phyloP scores from a whole-genome alignment of 2,797 vertebrate genomes.

The Acanthurus tractus region DNA sequence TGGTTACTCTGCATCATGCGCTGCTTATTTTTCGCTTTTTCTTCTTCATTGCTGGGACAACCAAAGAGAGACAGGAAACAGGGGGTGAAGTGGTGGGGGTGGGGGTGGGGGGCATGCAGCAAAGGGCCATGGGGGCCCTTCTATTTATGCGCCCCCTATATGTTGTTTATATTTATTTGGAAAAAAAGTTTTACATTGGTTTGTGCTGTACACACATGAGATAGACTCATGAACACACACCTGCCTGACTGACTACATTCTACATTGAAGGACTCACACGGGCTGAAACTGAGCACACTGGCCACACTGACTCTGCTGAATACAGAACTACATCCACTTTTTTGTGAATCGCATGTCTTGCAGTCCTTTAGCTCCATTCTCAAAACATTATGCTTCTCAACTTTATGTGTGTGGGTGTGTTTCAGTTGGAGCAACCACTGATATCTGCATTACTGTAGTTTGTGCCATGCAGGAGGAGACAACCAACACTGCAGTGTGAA shows the following conservation, averaged over 20 bases:
- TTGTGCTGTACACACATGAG: not conserved
- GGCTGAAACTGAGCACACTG: not conserved
- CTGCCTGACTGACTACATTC: constrained; percentile 2
- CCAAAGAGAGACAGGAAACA: too few relatives aligned
- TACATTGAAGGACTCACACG: not conserved
- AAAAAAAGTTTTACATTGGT: not conserved
- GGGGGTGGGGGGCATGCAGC: too few relatives aligned
- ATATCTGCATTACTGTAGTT: not conserved
- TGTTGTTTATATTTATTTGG: not conserved
- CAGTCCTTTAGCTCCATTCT: constrained; percentile 11
- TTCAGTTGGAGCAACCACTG: constrained; percentile 10
- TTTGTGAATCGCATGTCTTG: constrained; percentile 4
- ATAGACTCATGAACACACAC: constrained; percentile 20
- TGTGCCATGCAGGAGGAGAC: constrained; percentile 7
- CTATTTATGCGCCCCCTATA: too few relatives aligned
- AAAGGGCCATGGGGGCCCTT: too few relatives aligned
- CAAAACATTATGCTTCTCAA: constrained; percentile 23
- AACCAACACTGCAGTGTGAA: constrained; percentile 1
- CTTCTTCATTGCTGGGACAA: too few relatives aligned
- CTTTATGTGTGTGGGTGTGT: constrained; percentile 5
- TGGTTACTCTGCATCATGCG: not conserved
- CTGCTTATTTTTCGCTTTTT: not conserved
- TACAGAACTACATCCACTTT: not conserved
- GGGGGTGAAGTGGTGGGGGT: too few relatives aligned
- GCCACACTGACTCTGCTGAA: not conserved